Evolutionary conservation across 2,797 vertebrate genomes (phyloP).

Genomic region (Pantherophis alleghaniensis): DNA sequence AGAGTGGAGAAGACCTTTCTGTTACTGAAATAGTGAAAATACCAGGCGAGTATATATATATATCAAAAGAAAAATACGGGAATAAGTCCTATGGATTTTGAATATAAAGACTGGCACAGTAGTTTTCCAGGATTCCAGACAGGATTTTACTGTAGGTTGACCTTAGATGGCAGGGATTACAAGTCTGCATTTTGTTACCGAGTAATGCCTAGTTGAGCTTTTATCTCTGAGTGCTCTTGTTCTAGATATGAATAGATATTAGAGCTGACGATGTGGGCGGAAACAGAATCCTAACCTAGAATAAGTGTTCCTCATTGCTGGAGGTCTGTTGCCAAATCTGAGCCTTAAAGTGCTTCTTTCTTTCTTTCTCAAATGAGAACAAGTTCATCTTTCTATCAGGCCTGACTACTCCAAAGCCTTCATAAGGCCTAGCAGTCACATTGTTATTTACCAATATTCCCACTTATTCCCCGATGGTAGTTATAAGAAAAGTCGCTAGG

Average conservation of each 20-base stretch:
- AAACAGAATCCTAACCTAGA: background rate
- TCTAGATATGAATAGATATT: background rate
- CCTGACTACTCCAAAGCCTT: background rate
- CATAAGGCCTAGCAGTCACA: background rate
- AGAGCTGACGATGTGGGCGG: background rate
- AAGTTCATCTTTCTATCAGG: background rate
- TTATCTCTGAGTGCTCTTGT: background rate
- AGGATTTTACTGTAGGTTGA: background rate
- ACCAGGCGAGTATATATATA: background rate
- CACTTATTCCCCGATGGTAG: background rate
- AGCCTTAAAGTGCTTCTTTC: background rate
- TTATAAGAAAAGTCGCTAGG: background rate
- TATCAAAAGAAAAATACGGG: background rate
- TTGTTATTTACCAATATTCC: background rate
- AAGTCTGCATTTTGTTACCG: background rate
- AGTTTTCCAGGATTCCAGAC: background rate
- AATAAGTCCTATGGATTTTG: background rate
- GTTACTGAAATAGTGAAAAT: background rate
- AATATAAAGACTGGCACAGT: background rate
- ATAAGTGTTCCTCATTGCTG: background rate
- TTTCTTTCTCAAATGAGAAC: background rate
- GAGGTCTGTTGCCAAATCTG: background rate
- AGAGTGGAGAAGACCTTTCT: background rate
- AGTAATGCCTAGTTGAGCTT: background rate
- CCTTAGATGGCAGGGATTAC: background rate